Percentiles rank a stretch among this genome's conserved stretches.
Evolutionary conservation across 2,797 vertebrate genomes (phyloP).

Genomic region (Pristis pectinata): DNA sequence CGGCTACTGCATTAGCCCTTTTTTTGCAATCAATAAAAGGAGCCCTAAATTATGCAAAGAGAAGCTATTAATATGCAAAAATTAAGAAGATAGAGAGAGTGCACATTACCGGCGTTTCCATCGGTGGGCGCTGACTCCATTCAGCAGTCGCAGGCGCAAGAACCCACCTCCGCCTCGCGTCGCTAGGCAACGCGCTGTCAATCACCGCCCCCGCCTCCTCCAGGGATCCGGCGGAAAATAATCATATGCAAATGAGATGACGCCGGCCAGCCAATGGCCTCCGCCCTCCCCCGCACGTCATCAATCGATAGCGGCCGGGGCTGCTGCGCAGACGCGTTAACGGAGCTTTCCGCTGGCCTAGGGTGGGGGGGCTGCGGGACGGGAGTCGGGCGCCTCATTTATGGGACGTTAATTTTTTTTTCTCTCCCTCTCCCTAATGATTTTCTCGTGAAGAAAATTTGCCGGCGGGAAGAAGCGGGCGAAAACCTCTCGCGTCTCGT

Average conservation of each 20-base stretch:
- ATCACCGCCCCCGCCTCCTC: not conserved
- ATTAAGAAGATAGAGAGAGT: slow-evolving; percentile 29
- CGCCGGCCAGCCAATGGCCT: not conserved
- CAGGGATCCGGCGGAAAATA: not conserved
- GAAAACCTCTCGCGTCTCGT: too few relatives aligned
- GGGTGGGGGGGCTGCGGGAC: too few relatives aligned
- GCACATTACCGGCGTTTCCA: slow-evolving; percentile 25
- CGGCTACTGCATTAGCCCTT: not conserved
- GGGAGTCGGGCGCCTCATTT: not conserved
- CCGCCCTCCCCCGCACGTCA: not conserved
- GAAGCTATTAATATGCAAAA: slow-evolving; percentile 22
- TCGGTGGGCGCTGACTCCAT: slow-evolving; percentile 25
- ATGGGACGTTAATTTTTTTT: not conserved
- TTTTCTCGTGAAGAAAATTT: too few relatives aligned
- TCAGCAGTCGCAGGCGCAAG: not conserved
- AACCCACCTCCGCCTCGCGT: not conserved
- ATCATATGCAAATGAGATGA: not conserved
- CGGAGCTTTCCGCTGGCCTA: not conserved
- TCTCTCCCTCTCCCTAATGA: too few relatives aligned
- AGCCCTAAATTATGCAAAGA: slow-evolving; percentile 15
- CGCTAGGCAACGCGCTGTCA: not conserved
- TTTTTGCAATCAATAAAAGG: slow-evolving; percentile 3
- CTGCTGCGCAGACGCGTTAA: not conserved
- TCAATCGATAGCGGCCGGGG: not conserved
- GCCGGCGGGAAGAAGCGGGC: too few relatives aligned